Evolutionary conservation across 2,113 vertebrate species (phyloP).

Genomic region (Todiramphus saurophagus): DNA sequence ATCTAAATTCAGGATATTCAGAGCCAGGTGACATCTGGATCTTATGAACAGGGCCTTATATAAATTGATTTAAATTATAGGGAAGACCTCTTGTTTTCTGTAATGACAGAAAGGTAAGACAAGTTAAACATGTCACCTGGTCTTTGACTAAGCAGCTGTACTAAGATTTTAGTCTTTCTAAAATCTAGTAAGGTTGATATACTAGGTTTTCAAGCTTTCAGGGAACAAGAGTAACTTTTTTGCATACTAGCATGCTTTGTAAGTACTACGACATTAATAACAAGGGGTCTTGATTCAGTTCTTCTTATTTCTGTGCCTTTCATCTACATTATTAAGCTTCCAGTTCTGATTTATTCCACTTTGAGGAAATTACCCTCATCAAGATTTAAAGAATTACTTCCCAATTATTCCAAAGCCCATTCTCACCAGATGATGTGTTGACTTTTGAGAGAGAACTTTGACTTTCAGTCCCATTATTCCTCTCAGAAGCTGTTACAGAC

Average conservation of each 20-base stretch:
- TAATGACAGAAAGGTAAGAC: neutral
- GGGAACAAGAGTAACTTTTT: neutral
- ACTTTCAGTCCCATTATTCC: neutral
- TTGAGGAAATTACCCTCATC: neutral
- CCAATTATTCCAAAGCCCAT: neutral
- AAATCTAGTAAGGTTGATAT: neutral
- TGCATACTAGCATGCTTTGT: neutral
- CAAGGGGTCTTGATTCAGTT: neutral
- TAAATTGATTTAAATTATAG: neutral
- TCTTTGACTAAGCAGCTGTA: neutral
- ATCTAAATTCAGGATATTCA: neutral
- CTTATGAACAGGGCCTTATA: neutral
- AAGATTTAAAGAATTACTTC: neutral
- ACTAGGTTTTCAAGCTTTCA: neutral
- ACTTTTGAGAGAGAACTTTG: neutral
- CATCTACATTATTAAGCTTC: neutral
- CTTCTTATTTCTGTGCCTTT: neutral
- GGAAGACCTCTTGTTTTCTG: neutral
- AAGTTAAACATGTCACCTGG: neutral
- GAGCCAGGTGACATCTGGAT: neutral
- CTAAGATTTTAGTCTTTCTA: neutral
- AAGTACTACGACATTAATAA: neutral
- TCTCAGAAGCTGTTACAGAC: neutral
- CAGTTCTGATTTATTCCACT: neutral
- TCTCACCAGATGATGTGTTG: neutral